Conservation (phyloP, 2,797 vertebrate species). For the Furcifer pardalis region DNA sequence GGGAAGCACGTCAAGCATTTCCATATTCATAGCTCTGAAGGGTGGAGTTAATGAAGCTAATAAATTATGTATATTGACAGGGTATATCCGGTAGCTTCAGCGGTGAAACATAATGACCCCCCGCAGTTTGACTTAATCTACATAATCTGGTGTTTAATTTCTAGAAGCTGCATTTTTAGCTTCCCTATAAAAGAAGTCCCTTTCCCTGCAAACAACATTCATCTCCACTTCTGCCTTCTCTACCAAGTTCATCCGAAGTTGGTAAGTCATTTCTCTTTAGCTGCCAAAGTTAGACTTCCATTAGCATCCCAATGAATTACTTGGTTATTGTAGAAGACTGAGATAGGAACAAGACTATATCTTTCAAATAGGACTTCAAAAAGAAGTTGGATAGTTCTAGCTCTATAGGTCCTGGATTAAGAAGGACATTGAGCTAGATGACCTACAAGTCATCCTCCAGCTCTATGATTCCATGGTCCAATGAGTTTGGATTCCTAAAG, state of each 20-base stretch:
- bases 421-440: no score
- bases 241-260: neutral
- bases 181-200: constrained; percentile 7
- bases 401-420: no score
- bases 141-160: neutral
- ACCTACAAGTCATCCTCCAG: no score
- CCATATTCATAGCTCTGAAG: constrained; percentile 1
- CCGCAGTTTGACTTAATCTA: neutral
- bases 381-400: no score
- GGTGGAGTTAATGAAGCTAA: neutral
- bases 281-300: neutral
- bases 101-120: neutral
- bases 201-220: neutral
- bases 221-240: no score
- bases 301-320: no score
- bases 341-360: no score
- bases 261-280: constrained; percentile 3
- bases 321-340: neutral
- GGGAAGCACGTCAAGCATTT: neutral
- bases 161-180: neutral
- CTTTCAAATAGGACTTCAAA: neutral
- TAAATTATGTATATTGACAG: constrained; percentile 10
- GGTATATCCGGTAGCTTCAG: neutral
- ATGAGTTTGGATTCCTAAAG: no score
- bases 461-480: no score